Conservation (phyloP, 2,797 vertebrate genomes). For the Chaetophractus vellerosus region DNA sequence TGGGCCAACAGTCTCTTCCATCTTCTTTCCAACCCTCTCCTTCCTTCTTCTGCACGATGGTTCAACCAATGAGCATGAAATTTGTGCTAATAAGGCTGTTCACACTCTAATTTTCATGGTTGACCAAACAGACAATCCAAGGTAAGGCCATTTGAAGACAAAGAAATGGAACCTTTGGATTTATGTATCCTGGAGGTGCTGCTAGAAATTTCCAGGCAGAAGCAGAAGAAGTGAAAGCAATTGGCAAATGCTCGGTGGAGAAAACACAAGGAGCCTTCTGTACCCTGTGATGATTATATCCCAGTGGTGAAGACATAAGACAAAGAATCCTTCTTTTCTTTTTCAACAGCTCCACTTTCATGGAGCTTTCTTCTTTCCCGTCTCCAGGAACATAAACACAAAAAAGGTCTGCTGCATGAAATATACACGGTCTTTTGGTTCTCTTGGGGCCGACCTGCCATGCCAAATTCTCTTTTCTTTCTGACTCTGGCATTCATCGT, state of each 20-base stretch:
- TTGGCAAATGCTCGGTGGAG: neutral
- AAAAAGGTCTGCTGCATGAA: neutral
- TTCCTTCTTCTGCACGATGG: neutral
- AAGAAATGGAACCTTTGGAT: neutral
- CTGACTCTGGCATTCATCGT: slow-evolving; percentile 80
- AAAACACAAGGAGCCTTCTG: neutral
- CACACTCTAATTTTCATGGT: neutral
- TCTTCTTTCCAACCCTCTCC: neutral
- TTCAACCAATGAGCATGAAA: neutral
- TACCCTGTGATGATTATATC: neutral
- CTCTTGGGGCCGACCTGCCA: neutral
- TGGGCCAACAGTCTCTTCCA: neutral
- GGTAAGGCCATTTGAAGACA: neutral
- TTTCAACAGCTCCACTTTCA: neutral
- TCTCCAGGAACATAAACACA: neutral
- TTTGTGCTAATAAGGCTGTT: neutral
- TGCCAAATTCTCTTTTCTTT: neutral
- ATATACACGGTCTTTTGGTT: neutral
- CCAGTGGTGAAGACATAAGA: slow-evolving; percentile 19
- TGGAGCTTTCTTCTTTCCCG: neutral
- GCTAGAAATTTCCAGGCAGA: neutral
- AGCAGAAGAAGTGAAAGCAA: slow-evolving; percentile 23
- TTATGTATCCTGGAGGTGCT: neutral
- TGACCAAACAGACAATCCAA: neutral
- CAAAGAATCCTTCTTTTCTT: neutral